Percentiles rank a stretch among this genome's conserved stretches.
phyloP scores from a whole-genome alignment of 2,797 vertebrate species.

The Eulemur coronatus region DNA sequence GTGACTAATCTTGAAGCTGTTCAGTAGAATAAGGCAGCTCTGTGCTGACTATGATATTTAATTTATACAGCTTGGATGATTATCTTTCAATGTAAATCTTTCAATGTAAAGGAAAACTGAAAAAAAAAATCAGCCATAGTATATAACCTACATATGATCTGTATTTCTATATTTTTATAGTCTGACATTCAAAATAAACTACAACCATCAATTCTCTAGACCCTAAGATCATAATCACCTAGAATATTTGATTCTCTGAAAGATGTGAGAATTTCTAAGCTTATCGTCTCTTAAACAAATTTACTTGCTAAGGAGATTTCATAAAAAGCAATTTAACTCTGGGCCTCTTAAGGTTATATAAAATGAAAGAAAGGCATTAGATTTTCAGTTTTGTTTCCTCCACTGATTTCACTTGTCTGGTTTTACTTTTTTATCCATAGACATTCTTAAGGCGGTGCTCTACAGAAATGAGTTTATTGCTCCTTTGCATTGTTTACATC shows the following conservation, averaged over 20 bases:
- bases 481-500: background rate
- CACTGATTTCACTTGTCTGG: background rate
- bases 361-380: background rate
- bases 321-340: slow-evolving; percentile 54
- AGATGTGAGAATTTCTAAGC: slow-evolving; percentile 30
- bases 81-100: slow-evolving; percentile 14
- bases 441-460: background rate
- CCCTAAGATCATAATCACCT: slow-evolving; percentile 28
- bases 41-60: background rate
- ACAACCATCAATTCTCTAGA: background rate
- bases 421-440: background rate
- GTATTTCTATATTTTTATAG: slow-evolving; percentile 20
- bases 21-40: background rate
- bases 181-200: slow-evolving; percentile 32
- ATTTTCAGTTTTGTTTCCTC: background rate
- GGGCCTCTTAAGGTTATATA: slow-evolving; percentile 22
- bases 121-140: background rate
- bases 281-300: slow-evolving; percentile 56
- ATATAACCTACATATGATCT: background rate
- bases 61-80: background rate
- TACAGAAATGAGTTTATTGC: background rate
- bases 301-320: slow-evolving; percentile 56
- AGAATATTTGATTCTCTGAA: slow-evolving; percentile 47
- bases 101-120: background rate
- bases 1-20: background rate